Evolutionary conservation across 2,797 vertebrate species (phyloP).

Genomic region (Lepus oiostolus): DNA sequence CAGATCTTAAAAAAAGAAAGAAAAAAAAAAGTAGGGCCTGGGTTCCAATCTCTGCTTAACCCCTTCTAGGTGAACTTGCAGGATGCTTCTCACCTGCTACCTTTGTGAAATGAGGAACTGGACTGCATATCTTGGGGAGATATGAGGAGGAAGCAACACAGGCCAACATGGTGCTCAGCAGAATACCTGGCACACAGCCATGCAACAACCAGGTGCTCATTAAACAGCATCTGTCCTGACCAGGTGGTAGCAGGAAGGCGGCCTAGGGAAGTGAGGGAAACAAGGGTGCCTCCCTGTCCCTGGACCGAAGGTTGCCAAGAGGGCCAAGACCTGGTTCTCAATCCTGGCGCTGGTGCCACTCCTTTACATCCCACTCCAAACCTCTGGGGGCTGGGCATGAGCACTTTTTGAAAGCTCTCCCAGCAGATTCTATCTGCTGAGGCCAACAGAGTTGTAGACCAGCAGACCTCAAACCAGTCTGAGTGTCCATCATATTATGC

Average conservation of each 20-base stretch:
- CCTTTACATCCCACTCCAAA: neutral
- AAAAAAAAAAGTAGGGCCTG: neutral
- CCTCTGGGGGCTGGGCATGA: no score
- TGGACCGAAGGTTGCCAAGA: neutral
- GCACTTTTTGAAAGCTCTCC: neutral
- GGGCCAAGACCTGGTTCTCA: neutral
- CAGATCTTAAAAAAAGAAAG: no score
- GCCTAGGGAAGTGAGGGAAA: neutral
- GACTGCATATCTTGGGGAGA: rapidly evolving
- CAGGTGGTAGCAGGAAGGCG: no score
- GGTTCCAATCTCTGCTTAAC: neutral
- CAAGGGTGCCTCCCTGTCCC: no score
- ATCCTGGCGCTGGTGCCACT: neutral
- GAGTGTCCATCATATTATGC: rapidly evolving
- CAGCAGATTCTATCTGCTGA: neutral
- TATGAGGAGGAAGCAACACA: neutral
- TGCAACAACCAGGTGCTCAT: neutral
- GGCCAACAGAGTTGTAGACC: neutral
- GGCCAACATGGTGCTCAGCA: no score
- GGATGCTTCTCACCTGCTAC: neutral
- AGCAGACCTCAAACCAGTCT: neutral
- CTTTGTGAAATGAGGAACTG: neutral
- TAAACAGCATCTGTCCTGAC: neutral
- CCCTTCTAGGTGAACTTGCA: neutral
- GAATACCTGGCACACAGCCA: neutral